phyloP scores from a whole-genome alignment of 2,113 vertebrate genomes.

The Hemibagrus wyckioides region DNA sequence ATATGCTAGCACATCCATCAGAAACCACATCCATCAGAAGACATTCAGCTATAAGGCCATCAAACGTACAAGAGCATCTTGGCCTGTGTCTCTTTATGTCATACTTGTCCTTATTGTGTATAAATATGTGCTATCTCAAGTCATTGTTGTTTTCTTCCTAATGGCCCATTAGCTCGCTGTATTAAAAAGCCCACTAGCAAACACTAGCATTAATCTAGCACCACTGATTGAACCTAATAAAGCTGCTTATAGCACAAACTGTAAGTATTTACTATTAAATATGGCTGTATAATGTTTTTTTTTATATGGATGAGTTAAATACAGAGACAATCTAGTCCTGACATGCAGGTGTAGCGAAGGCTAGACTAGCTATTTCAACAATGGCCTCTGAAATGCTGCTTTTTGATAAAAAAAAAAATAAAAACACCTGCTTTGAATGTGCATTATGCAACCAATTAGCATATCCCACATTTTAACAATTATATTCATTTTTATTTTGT shows the following conservation, averaged over 20 bases:
- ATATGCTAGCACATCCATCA: slow-evolving; percentile 19
- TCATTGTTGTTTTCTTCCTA: not conserved
- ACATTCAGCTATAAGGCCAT: not conserved
- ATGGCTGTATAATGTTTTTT: not conserved
- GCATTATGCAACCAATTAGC: not conserved
- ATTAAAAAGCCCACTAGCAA: not conserved
- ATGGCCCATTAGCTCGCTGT: not conserved
- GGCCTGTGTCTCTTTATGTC: not conserved
- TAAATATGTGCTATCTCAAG: not conserved
- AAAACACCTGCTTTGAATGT: not conserved
- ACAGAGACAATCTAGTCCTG: not conserved
- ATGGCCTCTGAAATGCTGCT: not conserved
- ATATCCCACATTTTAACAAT: not conserved
- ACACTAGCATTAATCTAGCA: not conserved
- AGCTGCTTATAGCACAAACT: not conserved
- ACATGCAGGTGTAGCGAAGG: not conserved
- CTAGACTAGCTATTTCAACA: not conserved
- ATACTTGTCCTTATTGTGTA: not conserved
- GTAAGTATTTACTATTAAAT: not conserved
- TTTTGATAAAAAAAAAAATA: not conserved
- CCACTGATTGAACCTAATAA: not conserved
- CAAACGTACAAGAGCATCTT: not conserved
- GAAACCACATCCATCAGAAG: not conserved
- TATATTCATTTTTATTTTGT: not conserved
- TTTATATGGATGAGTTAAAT: not conserved